Evolutionary conservation across 2,113 vertebrate genomes (phyloP), one percentile per base, ranked within the genome.

Genomic region (Microcebus murinus): DNA sequence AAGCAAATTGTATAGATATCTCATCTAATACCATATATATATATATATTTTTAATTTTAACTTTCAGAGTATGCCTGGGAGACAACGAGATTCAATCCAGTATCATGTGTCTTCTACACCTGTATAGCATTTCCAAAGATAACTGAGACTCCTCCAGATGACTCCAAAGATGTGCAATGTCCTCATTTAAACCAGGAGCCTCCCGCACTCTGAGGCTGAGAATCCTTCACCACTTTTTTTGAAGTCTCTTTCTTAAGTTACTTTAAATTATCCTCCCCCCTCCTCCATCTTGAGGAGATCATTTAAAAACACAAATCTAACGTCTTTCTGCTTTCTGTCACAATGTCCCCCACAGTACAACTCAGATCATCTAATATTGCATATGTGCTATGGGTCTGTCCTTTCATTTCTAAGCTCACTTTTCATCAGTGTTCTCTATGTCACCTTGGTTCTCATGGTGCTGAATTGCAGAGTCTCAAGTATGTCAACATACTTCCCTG

Each of bases 401-500:
- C 25, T 48, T 42, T 52, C 21, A n/a, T 31, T 71, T 68, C n/a
- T 17, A 82, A 39, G 27, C 29, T 82, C 4, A 67, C 34, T 42
- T 57, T 23, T 50, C 25, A 39, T 17, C 9, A 4, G 1, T 50
- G 59, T 50, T 6, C 34, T 14, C 1, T 0, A 8, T 1, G 11
- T 34, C 5, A 57, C 14, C 5, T 67, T 84, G 21, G 27, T 55
- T 90, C 73, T 71, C 1, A 27, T 27, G 4, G 11, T 59, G 31
- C n/a, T 70, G 12, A 39, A 31, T 25, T 10, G 25, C 6, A 80
- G 67, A 29, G 9, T 70, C 52, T 86, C 50, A 23, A 4, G 2
- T 3, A 8, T 0, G 8, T 39, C 1, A 2, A 1, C 14, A 52
- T 3, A 5, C 55, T 3, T 55, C 57, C 61, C 13, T 3, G 29